phyloP scores from a whole-genome alignment of 2,888 invertebrate genomes.

The Keiferia lycopersicella region DNA sequence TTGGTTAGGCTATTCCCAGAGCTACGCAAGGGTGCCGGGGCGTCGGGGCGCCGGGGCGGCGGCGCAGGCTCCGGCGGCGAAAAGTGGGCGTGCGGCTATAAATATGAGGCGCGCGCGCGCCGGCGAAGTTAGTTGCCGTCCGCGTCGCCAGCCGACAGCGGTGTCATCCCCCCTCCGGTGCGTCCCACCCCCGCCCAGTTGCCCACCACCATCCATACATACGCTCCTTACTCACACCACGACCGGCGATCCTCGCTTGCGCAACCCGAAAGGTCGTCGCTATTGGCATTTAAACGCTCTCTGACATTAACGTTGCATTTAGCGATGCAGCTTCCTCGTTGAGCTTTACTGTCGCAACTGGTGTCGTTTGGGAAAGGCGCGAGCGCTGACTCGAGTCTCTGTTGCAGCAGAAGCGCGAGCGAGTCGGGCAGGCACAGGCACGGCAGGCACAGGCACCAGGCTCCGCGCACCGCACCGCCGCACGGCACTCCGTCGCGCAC shows the following conservation, averaged over 20 bases:
- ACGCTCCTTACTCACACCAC: conserved; percentile 76
- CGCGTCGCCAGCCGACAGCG: conserved; percentile 65
- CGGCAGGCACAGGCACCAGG: no score
- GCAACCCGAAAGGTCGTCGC: conserved; percentile 78
- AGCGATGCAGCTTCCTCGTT: conserved; percentile 78
- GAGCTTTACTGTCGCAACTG: conserved; percentile 77
- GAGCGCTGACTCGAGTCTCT: conserved; percentile 74
- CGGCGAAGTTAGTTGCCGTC: conserved; percentile 79
- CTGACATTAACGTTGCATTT: conserved; percentile 80
- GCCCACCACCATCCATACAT: conserved; percentile 45
- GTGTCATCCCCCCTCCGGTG: conserved; percentile 61
- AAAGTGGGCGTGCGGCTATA: conserved; percentile 73
- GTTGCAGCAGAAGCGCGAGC: conserved; percentile 72
- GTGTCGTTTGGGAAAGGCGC: conserved; percentile 76
- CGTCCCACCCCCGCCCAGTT: conserved; percentile 52
- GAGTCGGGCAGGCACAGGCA: conserved; percentile 50
- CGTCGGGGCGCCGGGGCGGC: conserved; percentile 19
- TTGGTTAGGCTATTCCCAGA: background rate
- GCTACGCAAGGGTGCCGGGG: background rate
- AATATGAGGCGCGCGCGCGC: conserved; percentile 74
- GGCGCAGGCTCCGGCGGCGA: conserved; percentile 33
- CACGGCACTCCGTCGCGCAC: conserved; percentile 40
- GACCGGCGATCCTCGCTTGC: conserved; percentile 72
- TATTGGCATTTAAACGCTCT: conserved; percentile 80
- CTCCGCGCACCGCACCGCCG: conserved; percentile 38